Conservation (phyloP, 2,113 vertebrate genomes). For the Silurus meridionalis region DNA sequence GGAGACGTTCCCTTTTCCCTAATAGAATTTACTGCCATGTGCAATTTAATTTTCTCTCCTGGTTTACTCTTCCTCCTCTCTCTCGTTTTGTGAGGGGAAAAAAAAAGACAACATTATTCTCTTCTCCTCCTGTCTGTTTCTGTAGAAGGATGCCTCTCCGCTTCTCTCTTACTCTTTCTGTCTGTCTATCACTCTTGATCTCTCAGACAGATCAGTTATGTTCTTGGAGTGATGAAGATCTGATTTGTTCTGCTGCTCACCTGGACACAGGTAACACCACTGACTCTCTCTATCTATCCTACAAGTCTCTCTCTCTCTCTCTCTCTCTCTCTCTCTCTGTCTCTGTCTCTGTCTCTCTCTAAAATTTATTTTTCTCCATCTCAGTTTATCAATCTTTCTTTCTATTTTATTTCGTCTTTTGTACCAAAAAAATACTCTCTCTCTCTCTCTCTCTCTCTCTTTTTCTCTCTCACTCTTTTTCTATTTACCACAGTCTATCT, state of each 20-base stretch:
- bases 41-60: conserved; percentile 93
- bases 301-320: not conserved
- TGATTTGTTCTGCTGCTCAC: not conserved
- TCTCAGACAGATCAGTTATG: not conserved
- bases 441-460: not conserved
- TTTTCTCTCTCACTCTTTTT: too few species aligned
- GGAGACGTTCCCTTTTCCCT: conserved; percentile 88
- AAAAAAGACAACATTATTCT: conserved; percentile 36
- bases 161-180: not conserved
- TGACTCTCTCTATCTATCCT: not conserved
- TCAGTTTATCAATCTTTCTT: too few species aligned
- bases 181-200: not conserved
- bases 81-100: conserved; percentile 49
- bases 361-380: too few species aligned
- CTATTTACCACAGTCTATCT: too few species aligned
- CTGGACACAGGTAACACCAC: conserved; percentile 26
- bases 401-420: too few species aligned
- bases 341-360: not conserved
- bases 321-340: not conserved
- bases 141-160: conserved; percentile 27
- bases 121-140: not conserved
- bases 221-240: not conserved
- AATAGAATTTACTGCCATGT: conserved; percentile 97
- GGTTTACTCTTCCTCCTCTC: conserved; percentile 66
- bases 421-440: not conserved